Evolutionary conservation across 37 sponge, comb jelly and placozoan genomes (phyloP).

Genomic region (Hexactinellida sp.): DNA sequence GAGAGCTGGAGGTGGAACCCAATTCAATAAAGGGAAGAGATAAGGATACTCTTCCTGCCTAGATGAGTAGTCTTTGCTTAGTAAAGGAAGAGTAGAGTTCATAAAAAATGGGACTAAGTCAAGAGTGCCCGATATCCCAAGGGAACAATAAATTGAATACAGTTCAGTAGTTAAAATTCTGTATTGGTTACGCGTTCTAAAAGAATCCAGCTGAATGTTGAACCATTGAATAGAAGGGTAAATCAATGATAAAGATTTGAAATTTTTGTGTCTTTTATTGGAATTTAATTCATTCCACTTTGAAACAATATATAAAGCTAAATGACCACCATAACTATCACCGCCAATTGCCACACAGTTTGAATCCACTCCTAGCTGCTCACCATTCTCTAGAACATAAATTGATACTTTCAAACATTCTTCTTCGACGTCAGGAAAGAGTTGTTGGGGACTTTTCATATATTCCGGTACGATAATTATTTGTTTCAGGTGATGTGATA

Average conservation of each 20-base stretch:
- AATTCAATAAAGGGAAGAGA: background rate
- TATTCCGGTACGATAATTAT: background rate
- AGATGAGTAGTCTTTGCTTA: background rate
- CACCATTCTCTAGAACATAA: background rate
- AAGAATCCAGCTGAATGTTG: background rate
- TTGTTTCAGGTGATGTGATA: background rate
- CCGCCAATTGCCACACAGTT: background rate
- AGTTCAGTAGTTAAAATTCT: background rate
- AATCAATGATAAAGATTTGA: background rate
- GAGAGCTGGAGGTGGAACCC: background rate
- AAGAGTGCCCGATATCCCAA: background rate
- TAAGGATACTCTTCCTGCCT: background rate
- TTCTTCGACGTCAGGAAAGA: background rate
- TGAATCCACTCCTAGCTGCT: background rate
- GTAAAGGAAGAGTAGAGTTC: background rate
- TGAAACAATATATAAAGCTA: background rate
- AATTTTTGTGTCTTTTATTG: background rate
- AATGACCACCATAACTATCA: constrained; percentile 11
- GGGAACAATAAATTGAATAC: background rate
- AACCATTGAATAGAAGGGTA: constrained; percentile 8
- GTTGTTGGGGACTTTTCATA: background rate
- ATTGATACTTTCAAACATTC: background rate
- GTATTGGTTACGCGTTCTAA: background rate
- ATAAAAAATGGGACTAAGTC: background rate
- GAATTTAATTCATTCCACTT: background rate